Base-by-base conservation (phyloP, 1,140 invertebrate species). In the Drosophila bipectinata region DNA sequence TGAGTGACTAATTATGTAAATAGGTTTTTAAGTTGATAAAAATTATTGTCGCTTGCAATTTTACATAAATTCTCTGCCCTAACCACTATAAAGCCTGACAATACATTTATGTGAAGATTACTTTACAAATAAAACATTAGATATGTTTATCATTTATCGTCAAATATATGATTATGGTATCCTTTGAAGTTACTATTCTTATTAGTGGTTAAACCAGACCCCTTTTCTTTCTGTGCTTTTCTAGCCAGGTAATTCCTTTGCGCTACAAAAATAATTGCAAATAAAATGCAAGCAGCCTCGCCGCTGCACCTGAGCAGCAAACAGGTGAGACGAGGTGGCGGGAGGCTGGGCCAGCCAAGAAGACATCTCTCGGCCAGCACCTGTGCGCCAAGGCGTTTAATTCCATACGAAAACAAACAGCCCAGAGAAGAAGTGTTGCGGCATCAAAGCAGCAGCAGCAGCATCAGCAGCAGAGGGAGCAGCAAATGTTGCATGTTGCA, bases 211-310 rank as follows among this genome's bases (percentile, higher is more conserved):
- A 3, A 21, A 21, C 21, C 2, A 21, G 21, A 21, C 21, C 21
- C 3, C 21, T 34, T 45, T 64, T 44, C 18, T 61, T 15, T 67
- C 28, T 26, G 63, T 48, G 48, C 41, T 72, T 64, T 73, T 59
- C 30, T 57, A 49, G 77, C 49, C 77, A 62, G 57, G 77, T 77
- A 77, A 79, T 80, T 85, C 81, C 67, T 64, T 76, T 82, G 82
- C 83, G 82, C 82, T 88, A 87, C 82, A 87, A 88, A 71, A 87
- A 87, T 87, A 88, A 87, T 87, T 88, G 83, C 82, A 76, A 87
- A 87, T 87, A 87, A 87, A 87, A 87, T 88, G 83, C 82, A 87
- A 80, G 52, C 64, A 51, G 75, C 79, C 54, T 60, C 55, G 61
- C 52, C 64, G 79, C 63, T 84, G 82, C 81, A 87, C 73, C 82